Evolutionary conservation across 2,797 vertebrate species (phyloP).

Genomic region (Argyrosomus regius): DNA sequence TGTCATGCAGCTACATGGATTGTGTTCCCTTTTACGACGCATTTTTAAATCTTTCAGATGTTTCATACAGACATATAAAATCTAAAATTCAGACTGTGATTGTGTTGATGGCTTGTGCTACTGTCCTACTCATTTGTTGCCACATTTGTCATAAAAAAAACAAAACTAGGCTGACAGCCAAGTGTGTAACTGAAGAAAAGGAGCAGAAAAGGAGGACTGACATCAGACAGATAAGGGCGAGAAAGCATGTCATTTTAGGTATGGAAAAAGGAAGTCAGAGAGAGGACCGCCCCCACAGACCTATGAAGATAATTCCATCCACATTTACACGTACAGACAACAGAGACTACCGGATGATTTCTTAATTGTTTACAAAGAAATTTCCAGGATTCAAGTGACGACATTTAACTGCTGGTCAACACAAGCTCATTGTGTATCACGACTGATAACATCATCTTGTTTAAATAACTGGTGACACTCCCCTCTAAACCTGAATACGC

Average conservation of each 20-base stretch:
- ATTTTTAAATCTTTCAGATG: slow-evolving; percentile 1
- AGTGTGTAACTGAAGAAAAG: background rate
- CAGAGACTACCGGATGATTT: background rate
- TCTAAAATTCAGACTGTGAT: slow-evolving; percentile 8
- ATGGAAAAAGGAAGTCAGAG: slow-evolving; percentile 58
- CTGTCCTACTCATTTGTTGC: background rate
- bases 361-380: background rate
- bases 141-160: slow-evolving; percentile 18
- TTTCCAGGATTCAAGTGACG: background rate
- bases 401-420: background rate
- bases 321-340: background rate
- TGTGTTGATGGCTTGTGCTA: background rate
- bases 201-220: background rate
- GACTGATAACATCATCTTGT: background rate
- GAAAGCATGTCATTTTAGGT: slow-evolving; percentile 29
- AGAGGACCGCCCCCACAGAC: slow-evolving; percentile 25
- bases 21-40: slow-evolving; percentile 47
- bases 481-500: background rate
- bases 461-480: background rate
- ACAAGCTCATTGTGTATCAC: background rate
- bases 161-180: background rate
- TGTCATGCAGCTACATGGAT: slow-evolving; percentile 31
- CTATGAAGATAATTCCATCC: slow-evolving; percentile 23
- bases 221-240: slow-evolving; percentile 26
- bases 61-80: slow-evolving; percentile 2